Conservation (phyloP, 2,888 invertebrate genomes). For the Orthosia gothica region DNA sequence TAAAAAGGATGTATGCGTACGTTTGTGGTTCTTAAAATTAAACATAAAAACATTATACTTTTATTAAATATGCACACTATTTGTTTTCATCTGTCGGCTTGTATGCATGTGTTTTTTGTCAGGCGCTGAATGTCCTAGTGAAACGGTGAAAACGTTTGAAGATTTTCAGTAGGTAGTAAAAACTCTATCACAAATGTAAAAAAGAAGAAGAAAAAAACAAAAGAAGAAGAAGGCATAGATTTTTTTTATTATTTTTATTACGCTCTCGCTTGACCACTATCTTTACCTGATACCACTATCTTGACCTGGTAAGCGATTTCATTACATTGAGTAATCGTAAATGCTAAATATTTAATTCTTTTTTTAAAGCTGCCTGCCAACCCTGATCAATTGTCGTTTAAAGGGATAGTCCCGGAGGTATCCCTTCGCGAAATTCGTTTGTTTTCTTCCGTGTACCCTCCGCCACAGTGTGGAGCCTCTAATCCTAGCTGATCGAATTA, state of each 20-base stretch:
- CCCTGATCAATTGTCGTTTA: constrained; percentile 59
- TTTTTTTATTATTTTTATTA: too few relatives aligned
- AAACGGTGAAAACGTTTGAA: too few relatives aligned
- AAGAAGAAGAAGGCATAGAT: too few relatives aligned
- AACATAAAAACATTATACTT: neutral
- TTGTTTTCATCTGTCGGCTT: neutral
- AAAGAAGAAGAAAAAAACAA: too few relatives aligned
- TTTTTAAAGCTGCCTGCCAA: constrained; percentile 28
- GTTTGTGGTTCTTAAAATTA: neutral
- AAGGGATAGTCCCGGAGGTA: constrained; percentile 75
- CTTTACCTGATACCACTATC: too few relatives aligned
- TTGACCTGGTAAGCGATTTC: too few relatives aligned
- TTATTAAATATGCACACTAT: neutral
- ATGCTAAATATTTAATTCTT: too few relatives aligned
- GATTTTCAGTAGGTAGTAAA: too few relatives aligned
- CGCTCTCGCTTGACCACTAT: too few relatives aligned
- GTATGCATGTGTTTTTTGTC: constrained; percentile 5
- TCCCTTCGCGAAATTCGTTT: constrained; percentile 87
- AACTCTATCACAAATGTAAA: too few relatives aligned
- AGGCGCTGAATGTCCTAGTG: constrained; percentile 24
- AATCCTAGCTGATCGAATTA: constrained; percentile 90
- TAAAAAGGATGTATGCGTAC: neutral
- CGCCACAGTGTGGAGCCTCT: constrained; percentile 80
- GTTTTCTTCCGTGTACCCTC: constrained; percentile 88
- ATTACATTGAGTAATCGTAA: too few relatives aligned